A percentile compares a stretch with the other conserved stretches of the same genome.
These are phyloP conservation scores for Clitarchus hookeri DNA, from an alignment of 2,888 invertebrate genomes.

Conservation along the genomic window DNA sequence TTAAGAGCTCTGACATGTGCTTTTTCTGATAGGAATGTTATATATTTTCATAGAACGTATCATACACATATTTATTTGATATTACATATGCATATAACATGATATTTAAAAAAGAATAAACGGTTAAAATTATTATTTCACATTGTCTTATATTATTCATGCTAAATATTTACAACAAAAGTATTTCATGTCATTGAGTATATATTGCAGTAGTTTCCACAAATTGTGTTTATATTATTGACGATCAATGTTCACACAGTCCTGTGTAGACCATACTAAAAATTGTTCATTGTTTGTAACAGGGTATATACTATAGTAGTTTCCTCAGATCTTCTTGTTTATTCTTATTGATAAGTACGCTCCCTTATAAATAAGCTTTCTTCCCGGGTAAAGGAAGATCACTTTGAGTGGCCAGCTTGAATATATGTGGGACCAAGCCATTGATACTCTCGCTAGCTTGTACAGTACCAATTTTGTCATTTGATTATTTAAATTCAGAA, in stretches of 20 bases:
- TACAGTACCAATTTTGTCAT: not conserved
- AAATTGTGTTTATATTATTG: no score
- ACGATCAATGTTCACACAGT: no score
- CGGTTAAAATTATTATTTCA: not conserved
- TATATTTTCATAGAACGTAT: no score
- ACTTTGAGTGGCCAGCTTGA: constrained; percentile 6
- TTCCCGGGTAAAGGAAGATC: not conserved
- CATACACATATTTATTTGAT: no score
- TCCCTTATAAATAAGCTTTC: no score
- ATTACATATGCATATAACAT: no score
- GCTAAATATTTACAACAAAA: not conserved
- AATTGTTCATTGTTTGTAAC: not conserved
- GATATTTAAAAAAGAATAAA: no score
- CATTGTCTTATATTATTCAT: not conserved
- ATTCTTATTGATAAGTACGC: no score
- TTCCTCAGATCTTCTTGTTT: not conserved
- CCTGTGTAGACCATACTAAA: no score
- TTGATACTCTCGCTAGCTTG: not conserved
- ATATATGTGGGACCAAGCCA: not conserved
- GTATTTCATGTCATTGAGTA: not conserved
- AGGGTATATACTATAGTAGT: not conserved
- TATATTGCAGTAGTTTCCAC: no score
- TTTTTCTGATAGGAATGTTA: no score
- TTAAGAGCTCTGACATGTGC: no score
- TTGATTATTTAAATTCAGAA: not conserved